Evolutionary conservation across 2,888 invertebrate genomes (phyloP).

Genomic region (Lucinisca nassula): DNA sequence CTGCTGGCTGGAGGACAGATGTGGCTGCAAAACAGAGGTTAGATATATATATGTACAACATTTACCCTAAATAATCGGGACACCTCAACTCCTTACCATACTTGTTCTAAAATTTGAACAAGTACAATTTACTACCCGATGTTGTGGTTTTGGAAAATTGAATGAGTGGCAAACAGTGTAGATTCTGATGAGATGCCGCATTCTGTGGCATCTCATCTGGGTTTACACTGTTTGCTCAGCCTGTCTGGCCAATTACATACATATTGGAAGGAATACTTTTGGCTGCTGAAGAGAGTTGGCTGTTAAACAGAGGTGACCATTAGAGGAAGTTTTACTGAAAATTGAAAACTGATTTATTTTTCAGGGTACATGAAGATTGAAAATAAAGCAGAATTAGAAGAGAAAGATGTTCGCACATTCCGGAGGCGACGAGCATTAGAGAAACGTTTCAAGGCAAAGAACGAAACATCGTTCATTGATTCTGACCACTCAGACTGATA

Average conservation of each 20-base stretch:
- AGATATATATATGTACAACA: not conserved
- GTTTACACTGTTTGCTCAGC: too few relatives aligned
- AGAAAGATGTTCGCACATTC: conserved; percentile 35
- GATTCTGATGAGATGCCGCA: too few relatives aligned
- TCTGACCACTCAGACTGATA: not conserved
- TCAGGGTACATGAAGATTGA: conserved; percentile 61
- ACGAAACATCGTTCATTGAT: conserved; percentile 40
- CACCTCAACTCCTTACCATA: too few relatives aligned
- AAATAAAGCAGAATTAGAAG: conserved; percentile 22
- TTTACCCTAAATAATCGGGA: too few relatives aligned
- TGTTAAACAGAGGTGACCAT: too few relatives aligned
- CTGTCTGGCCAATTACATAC: not conserved
- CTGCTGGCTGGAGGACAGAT: too few relatives aligned
- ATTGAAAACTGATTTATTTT: not conserved
- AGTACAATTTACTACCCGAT: too few relatives aligned
- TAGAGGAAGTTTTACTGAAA: not conserved
- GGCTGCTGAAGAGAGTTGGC: too few relatives aligned
- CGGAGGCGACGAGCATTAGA: conserved; percentile 62
- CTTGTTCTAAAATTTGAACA: too few relatives aligned
- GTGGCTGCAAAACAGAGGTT: not conserved
- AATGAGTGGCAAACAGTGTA: too few relatives aligned
- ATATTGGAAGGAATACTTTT: not conserved
- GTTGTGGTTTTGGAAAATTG: too few relatives aligned
- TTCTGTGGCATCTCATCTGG: too few relatives aligned
- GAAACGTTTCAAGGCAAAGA: conserved; percentile 70